Conservation (phyloP, 2,113 vertebrate genomes). For the Callopanchax toddi region DNA sequence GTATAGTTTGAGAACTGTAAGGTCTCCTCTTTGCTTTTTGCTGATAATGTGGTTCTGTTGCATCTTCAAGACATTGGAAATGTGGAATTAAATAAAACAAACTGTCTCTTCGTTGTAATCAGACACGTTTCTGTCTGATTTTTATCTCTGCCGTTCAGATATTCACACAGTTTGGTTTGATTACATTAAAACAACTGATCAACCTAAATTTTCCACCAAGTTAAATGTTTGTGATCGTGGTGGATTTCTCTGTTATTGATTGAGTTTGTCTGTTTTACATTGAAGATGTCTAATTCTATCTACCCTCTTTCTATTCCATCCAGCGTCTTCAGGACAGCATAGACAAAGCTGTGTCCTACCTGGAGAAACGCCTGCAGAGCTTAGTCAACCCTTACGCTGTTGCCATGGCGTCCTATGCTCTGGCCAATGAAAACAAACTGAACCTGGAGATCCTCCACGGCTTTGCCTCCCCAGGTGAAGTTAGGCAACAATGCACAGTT, state of each 20-base stretch:
- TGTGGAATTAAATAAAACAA: too few species aligned
- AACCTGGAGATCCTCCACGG: constrained; percentile 61
- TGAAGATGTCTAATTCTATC: background rate
- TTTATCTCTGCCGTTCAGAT: too few species aligned
- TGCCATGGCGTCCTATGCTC: constrained; percentile 84
- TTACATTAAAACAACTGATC: background rate
- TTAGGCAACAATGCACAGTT: too few species aligned
- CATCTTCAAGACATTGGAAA: too few species aligned
- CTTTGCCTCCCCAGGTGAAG: constrained; percentile 71
- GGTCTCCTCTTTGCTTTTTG: too few species aligned
- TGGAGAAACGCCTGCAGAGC: constrained; percentile 63
- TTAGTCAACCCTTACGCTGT: constrained; percentile 83
- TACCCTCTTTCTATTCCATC: background rate
- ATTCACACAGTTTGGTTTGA: too few species aligned
- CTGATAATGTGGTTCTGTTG: too few species aligned
- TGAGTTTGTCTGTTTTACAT: too few species aligned
- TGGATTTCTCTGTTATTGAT: background rate
- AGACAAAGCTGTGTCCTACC: constrained; percentile 73
- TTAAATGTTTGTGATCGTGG: too few species aligned
- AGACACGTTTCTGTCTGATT: too few species aligned
- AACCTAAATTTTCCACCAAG: background rate
- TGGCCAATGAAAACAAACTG: constrained; percentile 74
- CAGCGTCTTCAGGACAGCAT: constrained; percentile 78
- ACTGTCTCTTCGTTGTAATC: too few species aligned
- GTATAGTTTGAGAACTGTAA: too few species aligned